Evolutionary conservation across 2,888 invertebrate genomes (phyloP).

Genomic region (Strigamia crassipes): DNA sequence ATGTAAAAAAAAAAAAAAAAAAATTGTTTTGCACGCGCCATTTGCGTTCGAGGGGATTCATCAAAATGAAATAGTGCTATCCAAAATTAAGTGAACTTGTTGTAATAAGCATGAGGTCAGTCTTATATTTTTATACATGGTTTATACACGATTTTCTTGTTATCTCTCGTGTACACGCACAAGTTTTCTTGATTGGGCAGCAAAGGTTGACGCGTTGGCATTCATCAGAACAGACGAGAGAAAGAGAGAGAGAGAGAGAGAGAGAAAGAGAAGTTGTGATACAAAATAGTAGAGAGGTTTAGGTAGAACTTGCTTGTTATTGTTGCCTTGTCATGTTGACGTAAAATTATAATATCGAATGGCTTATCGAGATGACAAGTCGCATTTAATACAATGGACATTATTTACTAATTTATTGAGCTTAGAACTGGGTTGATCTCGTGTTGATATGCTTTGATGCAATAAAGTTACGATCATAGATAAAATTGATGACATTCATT

Average conservation of each 20-base stretch:
- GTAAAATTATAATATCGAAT: not conserved
- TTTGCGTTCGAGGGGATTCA: constrained; percentile 19
- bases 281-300: not conserved
- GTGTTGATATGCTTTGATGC: constrained; percentile 17
- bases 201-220: constrained; percentile 27
- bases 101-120: constrained; percentile 6
- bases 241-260: no score
- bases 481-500: constrained; percentile 20
- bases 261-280: not conserved
- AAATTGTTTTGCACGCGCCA: not conserved
- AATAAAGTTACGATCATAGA: constrained; percentile 11
- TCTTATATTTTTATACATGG: constrained; percentile 22
- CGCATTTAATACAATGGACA: constrained; percentile 30
- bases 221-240: constrained; percentile 8
- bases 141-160: constrained; percentile 13
- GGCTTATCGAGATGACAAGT: constrained; percentile 10
- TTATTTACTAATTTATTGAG: constrained; percentile 6
- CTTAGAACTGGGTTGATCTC: constrained; percentile 19
- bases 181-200: constrained; percentile 22
- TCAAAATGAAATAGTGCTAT: constrained; percentile 23
- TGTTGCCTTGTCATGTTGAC: not conserved
- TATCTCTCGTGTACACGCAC: constrained; percentile 4
- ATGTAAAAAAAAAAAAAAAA: not conserved
- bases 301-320: not conserved
- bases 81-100: constrained; percentile 1